These are phyloP conservation scores for Amblyraja radiata DNA, from an alignment of 2,797 vertebrate genomes.

Conservation along the genomic window DNA sequence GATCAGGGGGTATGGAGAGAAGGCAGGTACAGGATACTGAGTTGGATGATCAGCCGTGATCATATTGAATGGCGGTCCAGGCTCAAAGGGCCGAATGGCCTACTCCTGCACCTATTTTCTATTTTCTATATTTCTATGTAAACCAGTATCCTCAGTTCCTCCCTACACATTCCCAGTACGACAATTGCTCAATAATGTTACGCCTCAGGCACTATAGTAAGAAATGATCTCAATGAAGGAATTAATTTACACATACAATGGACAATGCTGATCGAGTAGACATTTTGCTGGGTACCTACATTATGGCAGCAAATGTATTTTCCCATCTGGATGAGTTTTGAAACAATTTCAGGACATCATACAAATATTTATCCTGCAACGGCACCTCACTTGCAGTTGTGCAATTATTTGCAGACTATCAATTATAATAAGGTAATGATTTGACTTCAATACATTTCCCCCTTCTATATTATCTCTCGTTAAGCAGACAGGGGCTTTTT, in stretches of 20 bases:
- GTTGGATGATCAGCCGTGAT: too few relatives aligned
- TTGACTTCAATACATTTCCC: conserved; percentile 14
- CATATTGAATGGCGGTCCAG: too few relatives aligned
- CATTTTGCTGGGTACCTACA: background rate
- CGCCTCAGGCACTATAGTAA: background rate
- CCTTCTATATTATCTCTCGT: conserved; percentile 24
- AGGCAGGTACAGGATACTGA: too few relatives aligned
- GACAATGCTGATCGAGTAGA: background rate
- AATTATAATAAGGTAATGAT: conserved; percentile 19
- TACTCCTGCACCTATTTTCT: too few relatives aligned
- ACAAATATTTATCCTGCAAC: conserved; percentile 28
- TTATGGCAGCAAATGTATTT: conserved; percentile 6
- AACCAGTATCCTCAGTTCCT: too few relatives aligned
- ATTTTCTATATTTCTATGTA: too few relatives aligned
- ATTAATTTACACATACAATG: background rate
- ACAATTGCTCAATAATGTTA: background rate
- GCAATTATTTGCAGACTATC: conserved; percentile 16
- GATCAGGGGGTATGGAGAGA: too few relatives aligned
- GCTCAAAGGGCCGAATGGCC: too few relatives aligned
- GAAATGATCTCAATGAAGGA: background rate
- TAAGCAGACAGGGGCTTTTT: background rate
- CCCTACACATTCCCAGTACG: background rate
- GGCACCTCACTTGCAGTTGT: background rate
- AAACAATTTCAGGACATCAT: conserved; percentile 10
- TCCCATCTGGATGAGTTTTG: background rate